A percentile compares a stretch with the other conserved stretches of the same genome.
Conservation (phyloP, 2,888 invertebrate species). For the Cephus nigrinus region DNA sequence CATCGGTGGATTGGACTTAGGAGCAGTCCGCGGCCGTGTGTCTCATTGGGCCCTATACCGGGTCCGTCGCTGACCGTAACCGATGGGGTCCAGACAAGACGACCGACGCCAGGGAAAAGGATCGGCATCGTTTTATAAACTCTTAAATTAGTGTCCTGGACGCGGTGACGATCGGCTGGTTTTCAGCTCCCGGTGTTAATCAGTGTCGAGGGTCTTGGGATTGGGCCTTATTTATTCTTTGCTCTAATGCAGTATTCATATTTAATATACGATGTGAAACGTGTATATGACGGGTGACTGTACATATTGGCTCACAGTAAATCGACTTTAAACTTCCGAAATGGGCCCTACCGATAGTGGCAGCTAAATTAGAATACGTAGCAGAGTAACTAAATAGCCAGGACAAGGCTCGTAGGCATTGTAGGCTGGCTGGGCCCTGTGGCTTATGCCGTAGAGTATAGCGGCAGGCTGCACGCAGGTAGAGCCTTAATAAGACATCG, state of each 20-base stretch:
- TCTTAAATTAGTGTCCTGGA: conserved; percentile 38
- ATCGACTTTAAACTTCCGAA: neutral
- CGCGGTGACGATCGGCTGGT: neutral
- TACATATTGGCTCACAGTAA: neutral
- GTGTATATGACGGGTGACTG: neutral
- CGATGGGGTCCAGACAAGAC: conserved; percentile 9
- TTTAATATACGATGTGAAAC: neutral
- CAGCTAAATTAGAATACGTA: neutral
- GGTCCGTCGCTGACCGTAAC: conserved; percentile 15
- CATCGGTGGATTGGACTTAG: conserved; percentile 51
- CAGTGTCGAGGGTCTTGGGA: neutral
- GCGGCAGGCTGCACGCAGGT: conserved; percentile 37
- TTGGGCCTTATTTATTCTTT: neutral
- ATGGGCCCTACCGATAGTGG: neutral
- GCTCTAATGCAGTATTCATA: neutral
- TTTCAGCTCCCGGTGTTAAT: conserved; percentile 2
- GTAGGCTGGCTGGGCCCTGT: neutral
- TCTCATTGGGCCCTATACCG: conserved; percentile 30
- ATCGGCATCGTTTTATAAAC: conserved; percentile 44
- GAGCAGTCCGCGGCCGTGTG: conserved; percentile 34
- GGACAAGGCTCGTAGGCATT: neutral
- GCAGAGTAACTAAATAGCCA: neutral
- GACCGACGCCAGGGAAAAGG: conserved; percentile 26
- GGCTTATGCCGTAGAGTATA: neutral
- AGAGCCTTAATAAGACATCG: conserved; percentile 65